Conservation (phyloP, 1,140 invertebrate genomes). For the Metopolophium dirhodum region DNA sequence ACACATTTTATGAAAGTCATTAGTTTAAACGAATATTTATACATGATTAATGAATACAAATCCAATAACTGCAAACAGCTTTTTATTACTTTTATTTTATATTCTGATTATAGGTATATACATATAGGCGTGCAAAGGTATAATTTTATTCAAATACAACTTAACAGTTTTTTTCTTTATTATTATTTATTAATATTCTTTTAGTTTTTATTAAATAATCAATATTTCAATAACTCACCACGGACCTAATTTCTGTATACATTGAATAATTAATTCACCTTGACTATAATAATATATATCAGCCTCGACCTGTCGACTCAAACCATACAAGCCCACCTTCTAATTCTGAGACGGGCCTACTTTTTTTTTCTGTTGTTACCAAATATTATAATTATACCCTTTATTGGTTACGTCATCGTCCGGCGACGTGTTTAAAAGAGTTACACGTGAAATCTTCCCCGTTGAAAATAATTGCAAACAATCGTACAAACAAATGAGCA, state of each 20-base stretch:
- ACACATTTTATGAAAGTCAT: not conserved
- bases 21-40: not conserved
- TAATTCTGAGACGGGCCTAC: not conserved
- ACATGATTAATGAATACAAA: not conserved
- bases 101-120: not conserved
- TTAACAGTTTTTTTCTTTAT: not conserved
- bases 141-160: not conserved
- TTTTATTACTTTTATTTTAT: not conserved
- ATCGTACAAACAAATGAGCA: not conserved
- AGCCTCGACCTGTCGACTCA: not conserved
- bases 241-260: not conserved
- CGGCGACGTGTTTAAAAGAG: not conserved
- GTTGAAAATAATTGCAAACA: not conserved
- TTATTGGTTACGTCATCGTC: not conserved
- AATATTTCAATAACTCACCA: not conserved
- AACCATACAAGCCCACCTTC: not conserved
- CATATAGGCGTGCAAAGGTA: not conserved
- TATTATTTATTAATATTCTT: not conserved
- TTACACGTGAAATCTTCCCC: not conserved
- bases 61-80: not conserved
- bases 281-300: constrained; percentile 5
- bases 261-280: constrained; percentile 22
- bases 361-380: not conserved
- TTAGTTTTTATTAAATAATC: not conserved
- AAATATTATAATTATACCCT: constrained; percentile 24